Conservation (phyloP, 2,888 invertebrate species). For the Pardosa pseudoannulata region DNA sequence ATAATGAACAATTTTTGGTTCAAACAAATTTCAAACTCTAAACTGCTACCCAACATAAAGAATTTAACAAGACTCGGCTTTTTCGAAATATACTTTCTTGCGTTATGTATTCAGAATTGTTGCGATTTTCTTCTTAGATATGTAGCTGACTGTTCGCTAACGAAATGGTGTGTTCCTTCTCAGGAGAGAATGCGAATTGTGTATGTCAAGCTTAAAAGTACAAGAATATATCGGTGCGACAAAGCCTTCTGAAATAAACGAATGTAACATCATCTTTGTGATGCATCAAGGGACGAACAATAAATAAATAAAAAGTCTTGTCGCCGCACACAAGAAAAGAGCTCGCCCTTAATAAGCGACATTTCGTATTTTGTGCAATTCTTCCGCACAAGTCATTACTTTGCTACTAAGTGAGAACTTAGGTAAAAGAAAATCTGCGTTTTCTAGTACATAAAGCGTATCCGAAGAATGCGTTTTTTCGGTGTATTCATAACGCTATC, state of each 20-base stretch:
- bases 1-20: too few relatives aligned
- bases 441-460: neutral
- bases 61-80: too few relatives aligned
- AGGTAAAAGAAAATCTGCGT: slow-evolving; percentile 49
- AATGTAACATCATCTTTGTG: slow-evolving; percentile 31
- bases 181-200: too few relatives aligned
- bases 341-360: slow-evolving; percentile 49
- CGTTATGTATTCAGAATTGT: too few relatives aligned
- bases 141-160: too few relatives aligned
- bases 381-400: slow-evolving; percentile 55
- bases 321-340: slow-evolving; percentile 42
- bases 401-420: slow-evolving; percentile 37
- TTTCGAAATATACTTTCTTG: too few relatives aligned
- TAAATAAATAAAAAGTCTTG: slow-evolving; percentile 33
- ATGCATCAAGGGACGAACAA: slow-evolving; percentile 23
- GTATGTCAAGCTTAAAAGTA: too few relatives aligned
- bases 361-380: slow-evolving; percentile 44
- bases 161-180: too few relatives aligned
- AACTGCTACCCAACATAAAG: too few relatives aligned
- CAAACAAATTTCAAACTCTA: too few relatives aligned
- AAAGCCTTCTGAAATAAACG: slow-evolving; percentile 15
- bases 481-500: slow-evolving; percentile 17
- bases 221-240: neutral
- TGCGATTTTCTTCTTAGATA: too few relatives aligned
- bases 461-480: slow-evolving; percentile 44